Base-by-base conservation (phyloP, 1,140 invertebrate genomes). In the Muscidifurax raptorellus region DNA sequence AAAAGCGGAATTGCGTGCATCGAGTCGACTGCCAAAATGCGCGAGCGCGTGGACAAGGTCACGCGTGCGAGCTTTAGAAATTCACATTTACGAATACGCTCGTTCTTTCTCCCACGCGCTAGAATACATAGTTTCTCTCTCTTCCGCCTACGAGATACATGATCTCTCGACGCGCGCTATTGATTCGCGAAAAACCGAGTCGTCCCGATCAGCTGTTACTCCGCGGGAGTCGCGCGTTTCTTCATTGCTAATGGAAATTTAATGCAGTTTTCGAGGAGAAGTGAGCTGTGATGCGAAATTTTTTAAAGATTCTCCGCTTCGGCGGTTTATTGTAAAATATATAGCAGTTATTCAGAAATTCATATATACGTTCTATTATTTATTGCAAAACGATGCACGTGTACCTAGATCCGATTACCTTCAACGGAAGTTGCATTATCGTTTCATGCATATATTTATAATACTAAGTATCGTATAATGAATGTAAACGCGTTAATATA, bases 1-100 rank as follows among this genome's bases (percentile, higher is more conserved):
- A 47, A 78, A 84, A 84, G 69, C 83, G 83, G 78, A 80, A 85
- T 85, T 80, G 83, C 83, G 78, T 85, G 83, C 72, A 76, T 9
- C 72, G 64, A 52, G 75, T 59, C 28, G 40, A 6, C 69, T 85
- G 83, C 83, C 83, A 85, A 85, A 85, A 80, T 25, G 79, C 69
- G 64, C 64, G 44, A 67, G 75, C 59, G 72, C 79, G 84, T 77
- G 77, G 52, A 80, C 83, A 80, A 82, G 84, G 83, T 85, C 83
- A 81, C 32, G 10, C 36, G 36, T 9, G 52, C 78, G 69, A 44
- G 71, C 71, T 85, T 81, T 81, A 64, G 78, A 66, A 85, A 81
- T 76, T 80, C 72, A 78, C 76, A 85, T 85, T 85, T 85, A 69
- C 27, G 64, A 79, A 52, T 15, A 13, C 22, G 72, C 28, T 69